Evolutionary conservation across 2,113 vertebrate species (phyloP).

Genomic region (Strigops habroptila): DNA sequence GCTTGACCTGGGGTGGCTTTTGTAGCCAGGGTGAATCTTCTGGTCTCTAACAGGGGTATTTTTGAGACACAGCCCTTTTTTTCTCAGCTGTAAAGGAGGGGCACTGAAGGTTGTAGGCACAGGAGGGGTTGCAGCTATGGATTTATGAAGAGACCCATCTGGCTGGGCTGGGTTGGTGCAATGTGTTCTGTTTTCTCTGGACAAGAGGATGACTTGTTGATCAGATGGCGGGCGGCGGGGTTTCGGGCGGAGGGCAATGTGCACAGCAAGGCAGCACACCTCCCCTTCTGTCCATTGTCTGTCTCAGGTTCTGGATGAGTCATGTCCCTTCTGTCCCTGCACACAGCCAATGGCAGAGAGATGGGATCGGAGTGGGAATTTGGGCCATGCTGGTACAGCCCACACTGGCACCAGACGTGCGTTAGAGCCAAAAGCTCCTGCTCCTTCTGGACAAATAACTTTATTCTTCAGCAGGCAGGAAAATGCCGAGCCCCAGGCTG

Average conservation of each 20-base stretch:
- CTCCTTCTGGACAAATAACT: not conserved
- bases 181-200: not conserved
- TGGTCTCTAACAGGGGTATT: not conserved
- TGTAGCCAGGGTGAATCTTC: not conserved
- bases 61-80: not conserved
- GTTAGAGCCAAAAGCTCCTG: not conserved
- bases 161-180: not conserved
- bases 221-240: not conserved
- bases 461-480: not conserved
- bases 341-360: not conserved
- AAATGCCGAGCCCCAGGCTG: not conserved
- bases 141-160: not conserved
- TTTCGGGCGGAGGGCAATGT: not conserved
- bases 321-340: not conserved
- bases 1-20: not conserved
- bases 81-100: not conserved
- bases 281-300: not conserved
- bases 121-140: not conserved
- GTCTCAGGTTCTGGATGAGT: not conserved
- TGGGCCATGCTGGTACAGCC: accelerated
- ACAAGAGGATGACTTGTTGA: not conserved
- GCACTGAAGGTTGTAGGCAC: not conserved
- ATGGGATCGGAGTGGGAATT: not conserved
- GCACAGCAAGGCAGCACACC: not conserved
- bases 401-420: not conserved